phyloP scores from a whole-genome alignment of 2,113 vertebrate genomes.

The Sturnira hondurensis region DNA sequence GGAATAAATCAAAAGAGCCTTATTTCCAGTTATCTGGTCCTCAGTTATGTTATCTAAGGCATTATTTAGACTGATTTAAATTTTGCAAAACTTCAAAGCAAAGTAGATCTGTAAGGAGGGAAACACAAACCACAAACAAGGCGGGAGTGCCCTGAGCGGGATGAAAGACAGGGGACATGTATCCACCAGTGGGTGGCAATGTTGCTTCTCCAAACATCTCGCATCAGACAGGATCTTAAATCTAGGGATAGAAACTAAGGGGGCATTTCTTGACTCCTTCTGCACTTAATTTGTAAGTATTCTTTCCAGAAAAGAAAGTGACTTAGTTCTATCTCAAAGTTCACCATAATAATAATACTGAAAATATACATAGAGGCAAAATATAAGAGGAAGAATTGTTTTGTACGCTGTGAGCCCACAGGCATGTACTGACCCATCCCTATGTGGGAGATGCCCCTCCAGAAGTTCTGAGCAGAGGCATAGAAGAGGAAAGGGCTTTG shows the following conservation, averaged over 20 bases:
- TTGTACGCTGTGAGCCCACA: neutral
- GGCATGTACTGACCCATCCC: neutral
- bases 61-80: slow-evolving; percentile 27
- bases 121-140: neutral
- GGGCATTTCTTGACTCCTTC: neutral
- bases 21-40: neutral
- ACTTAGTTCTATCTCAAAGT: neutral
- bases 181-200: slow-evolving; percentile 58
- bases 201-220: slow-evolving; percentile 42
- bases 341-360: neutral
- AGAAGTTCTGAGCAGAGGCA: neutral
- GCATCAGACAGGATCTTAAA: neutral
- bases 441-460: neutral
- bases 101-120: neutral
- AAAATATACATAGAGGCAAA: neutral
- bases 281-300: neutral
- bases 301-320: neutral
- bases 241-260: neutral
- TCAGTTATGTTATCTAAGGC: neutral
- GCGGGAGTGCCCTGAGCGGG: rapidly evolving
- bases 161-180: neutral
- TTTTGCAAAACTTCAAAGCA: neutral
- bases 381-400: neutral
- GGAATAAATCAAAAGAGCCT: neutral
- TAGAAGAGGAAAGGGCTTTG: neutral